Evolutionary conservation across 2,888 invertebrate species (phyloP), one percentile per base, ranked within the genome.

Genomic region (Sceliomorpha sp.): DNA sequence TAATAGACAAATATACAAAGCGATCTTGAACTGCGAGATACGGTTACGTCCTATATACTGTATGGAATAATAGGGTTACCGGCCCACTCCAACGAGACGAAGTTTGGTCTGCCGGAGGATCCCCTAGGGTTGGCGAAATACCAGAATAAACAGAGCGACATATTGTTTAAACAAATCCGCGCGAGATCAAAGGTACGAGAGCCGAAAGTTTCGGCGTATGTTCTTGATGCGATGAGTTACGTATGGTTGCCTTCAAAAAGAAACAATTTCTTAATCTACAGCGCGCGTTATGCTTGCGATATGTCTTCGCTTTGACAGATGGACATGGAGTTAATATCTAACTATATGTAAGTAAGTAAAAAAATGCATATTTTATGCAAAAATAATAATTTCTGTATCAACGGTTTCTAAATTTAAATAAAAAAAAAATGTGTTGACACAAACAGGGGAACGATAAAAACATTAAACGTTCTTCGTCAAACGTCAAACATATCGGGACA

Each of bases 101-200:
- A 51, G 44, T 53, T 50, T 50, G 50, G 48, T 48, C 50, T 39
- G 15, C 37, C 42, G 29, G 20, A 59, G 60, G 32, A 59, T 48
- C 55, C 29, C 15, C 40, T 32, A 47, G 55, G 36, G 55, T 40
- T 55, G 63, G 47, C 53, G 75, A 68, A 75, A 76, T 72, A 73
- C 70, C 73, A 73, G 69, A 75, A 72, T 75, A 77, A 77, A 79
- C 77, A 79, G 72, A 71, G 71, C 75, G 69, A 75, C 75, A 75
- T 74, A 78, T 79, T 79, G 76, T 76, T 78, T 77, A 75, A 77
- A 78, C 73, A 78, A 77, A 79, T 79, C 77, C 72, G 69, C 71
- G 56, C 44, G 55, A 77, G 79, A 79, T 79, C 77, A 78, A 79
- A 79, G 73, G 58, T 64, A 64, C 51, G 9, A n/a, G 14, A 15